Percentiles rank a stretch among this genome's conserved stretches.
Conservation (phyloP, 2,113 vertebrate species). For the Montifringilla adamsi region DNA sequence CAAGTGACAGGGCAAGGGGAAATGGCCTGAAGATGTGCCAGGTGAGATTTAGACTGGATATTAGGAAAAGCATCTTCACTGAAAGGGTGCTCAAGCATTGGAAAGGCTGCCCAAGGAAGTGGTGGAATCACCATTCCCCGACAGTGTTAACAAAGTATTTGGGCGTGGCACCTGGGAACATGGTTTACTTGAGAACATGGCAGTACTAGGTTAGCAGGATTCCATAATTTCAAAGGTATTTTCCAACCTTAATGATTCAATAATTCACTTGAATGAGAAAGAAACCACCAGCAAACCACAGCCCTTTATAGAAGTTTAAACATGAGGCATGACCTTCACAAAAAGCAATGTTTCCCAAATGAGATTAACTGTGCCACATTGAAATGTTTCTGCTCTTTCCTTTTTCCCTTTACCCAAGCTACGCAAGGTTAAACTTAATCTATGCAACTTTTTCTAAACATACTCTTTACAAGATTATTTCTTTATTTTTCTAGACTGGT, state of each 20-base stretch:
- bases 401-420: not conserved
- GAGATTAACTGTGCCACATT: not conserved
- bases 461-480: not conserved
- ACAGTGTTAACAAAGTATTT: not conserved
- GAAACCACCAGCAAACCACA: not conserved
- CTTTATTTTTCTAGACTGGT: conserved; percentile 3
- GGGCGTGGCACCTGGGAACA: not conserved
- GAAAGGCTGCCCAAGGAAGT: not conserved
- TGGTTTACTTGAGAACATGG: not conserved
- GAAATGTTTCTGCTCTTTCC: not conserved
- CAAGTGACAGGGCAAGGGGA: not conserved
- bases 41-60: not conserved
- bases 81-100: not conserved
- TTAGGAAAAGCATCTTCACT: not conserved
- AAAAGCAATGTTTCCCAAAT: not conserved
- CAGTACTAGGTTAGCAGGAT: not conserved
- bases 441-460: not conserved
- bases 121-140: not conserved
- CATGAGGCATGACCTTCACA: not conserved
- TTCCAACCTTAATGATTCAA: not conserved
- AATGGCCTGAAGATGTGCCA: not conserved
- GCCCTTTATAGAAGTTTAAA: not conserved
- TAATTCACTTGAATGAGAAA: not conserved
- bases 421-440: not conserved
- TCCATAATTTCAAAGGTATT: not conserved